Base-by-base conservation (phyloP, 1,140 invertebrate genomes). In the Mesaphorura yosii region DNA sequence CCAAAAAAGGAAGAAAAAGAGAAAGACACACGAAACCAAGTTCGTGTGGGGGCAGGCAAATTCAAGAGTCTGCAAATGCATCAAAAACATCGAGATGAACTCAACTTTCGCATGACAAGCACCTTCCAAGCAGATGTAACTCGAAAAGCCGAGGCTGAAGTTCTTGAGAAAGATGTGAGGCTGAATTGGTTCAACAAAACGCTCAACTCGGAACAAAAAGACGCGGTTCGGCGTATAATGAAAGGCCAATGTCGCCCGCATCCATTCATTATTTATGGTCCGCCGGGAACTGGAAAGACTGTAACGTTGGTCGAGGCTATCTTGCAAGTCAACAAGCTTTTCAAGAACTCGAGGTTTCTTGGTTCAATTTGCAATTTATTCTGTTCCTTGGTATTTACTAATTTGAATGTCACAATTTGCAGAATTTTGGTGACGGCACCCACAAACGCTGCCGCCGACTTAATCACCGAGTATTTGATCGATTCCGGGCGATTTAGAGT, bases 361-460 rank as follows among this genome's bases (percentile, higher is more conserved):
- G 29, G 23, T 7, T 7, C 4, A 25, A 46, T 22, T 46, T 6
- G 23, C 15, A 25, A 6, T 10, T 6, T 7, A 26, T 27, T 26
- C 6, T 19, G 7, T 19, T 22, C 17, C 6, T 42, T n/a, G n/a
- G n/a, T n/a, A 34, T 10, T 34, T 10, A n/a, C n/a, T n/a, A n/a
- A n/a, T n/a, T n/a, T n/a, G n/a, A n/a, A n/a, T n/a, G n/a, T 26
- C 31, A 27, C 22, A 4, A 28, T 7, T 34, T 53, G n/a, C 34
- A 58, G 57, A 57, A 76, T 94, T 41, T 65, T 95, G 25, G 75
- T 91, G 28, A 85, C 83, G 20, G 81, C 87, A 5, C 89, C 90
- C 0, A 89, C 88, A 1, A 92, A 92, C 63, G 86, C 83, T 68
- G 82, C 88, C 4, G 83, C 87, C 2, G 86, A 93, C 74, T 71